Percentiles rank a stretch among this genome's conserved stretches.
phyloP scores from a whole-genome alignment of 2,888 invertebrate genomes.

The Harmothoe impar region DNA sequence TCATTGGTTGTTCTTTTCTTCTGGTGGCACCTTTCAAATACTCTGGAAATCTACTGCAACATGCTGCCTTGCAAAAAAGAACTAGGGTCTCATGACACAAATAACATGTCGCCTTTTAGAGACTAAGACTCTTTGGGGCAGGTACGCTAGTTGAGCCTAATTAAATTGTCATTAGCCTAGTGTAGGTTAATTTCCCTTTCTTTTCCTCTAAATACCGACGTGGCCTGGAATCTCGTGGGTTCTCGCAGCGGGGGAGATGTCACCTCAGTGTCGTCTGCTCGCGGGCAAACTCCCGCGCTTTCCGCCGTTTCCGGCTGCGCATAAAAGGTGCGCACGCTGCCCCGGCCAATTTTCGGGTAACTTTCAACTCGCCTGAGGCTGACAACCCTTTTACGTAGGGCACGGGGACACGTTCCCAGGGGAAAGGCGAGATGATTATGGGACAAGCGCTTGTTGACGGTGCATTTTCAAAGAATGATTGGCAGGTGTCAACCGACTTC shows the following conservation, averaged over 20 bases:
- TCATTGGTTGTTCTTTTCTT: too few relatives aligned
- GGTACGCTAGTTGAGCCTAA: too few relatives aligned
- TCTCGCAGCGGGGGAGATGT: background rate
- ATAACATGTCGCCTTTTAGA: too few relatives aligned
- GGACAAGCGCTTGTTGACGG: background rate
- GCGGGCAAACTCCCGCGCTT: slow-evolving; percentile 38
- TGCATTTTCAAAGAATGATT: slow-evolving; percentile 1
- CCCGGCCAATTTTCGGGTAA: slow-evolving; percentile 30
- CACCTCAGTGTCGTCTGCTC: slow-evolving; percentile 42
- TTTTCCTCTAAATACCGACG: background rate
- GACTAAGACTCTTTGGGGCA: too few relatives aligned
- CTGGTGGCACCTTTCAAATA: too few relatives aligned
- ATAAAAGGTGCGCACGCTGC: slow-evolving; percentile 10
- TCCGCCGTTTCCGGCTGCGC: slow-evolving; percentile 40
- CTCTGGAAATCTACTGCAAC: too few relatives aligned
- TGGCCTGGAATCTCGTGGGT: background rate
- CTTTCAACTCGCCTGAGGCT: background rate
- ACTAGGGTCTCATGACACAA: too few relatives aligned
- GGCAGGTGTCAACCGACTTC: background rate
- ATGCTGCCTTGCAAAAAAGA: too few relatives aligned
- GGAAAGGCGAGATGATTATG: background rate
- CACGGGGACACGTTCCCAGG: background rate
- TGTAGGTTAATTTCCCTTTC: slow-evolving; percentile 1
- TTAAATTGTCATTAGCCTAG: background rate
- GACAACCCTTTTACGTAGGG: slow-evolving; percentile 10